Conservation (phyloP, 2,888 invertebrate species). For the Gerris lacustris region DNA sequence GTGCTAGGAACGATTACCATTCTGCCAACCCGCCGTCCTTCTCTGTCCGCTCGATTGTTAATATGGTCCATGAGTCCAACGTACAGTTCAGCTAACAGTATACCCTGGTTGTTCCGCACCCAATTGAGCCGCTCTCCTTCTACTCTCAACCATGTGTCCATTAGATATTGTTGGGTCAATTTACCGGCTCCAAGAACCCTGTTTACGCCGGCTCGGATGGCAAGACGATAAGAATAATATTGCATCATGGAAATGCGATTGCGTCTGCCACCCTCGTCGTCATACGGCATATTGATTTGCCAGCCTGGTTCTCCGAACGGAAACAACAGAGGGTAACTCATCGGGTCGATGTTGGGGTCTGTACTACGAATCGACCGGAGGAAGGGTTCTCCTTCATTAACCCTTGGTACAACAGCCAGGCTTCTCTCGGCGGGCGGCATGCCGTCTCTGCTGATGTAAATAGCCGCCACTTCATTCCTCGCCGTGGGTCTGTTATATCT, state of each 20-base stretch:
- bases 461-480: background rate
- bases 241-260: background rate
- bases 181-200: background rate
- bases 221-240: background rate
- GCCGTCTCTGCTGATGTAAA: background rate
- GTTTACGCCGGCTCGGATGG: background rate
- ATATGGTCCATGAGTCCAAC: background rate
- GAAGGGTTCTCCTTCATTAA: background rate
- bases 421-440: background rate
- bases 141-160: background rate
- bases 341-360: background rate
- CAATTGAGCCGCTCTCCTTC: background rate
- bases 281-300: conserved; percentile 2
- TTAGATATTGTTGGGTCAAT: background rate
- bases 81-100: background rate
- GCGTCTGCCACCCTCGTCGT: background rate
- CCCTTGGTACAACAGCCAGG: background rate
- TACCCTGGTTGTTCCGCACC: background rate
- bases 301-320: background rate
- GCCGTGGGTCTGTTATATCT: background rate
- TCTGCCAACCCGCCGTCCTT: background rate
- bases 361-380: background rate
- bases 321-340: conserved; percentile 2
- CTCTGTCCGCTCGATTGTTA: background rate
- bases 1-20: background rate